Base-by-base conservation (phyloP, 2,113 vertebrate species). In the Myrmecobius fasciatus region DNA sequence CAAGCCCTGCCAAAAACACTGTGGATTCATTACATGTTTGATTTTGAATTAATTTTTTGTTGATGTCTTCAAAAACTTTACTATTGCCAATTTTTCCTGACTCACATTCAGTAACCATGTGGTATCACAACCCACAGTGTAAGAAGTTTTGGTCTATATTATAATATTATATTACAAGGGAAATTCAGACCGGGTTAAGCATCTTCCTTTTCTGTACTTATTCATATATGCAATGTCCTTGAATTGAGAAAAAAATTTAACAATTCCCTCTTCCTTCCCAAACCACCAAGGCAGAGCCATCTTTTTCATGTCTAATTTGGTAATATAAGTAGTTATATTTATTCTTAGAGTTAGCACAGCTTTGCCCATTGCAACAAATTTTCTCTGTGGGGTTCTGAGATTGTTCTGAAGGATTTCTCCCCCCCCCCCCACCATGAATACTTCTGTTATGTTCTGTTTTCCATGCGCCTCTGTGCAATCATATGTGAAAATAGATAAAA, bases 401-500 rank as follows among this genome's bases (percentile, higher is more conserved):
- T 43, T 93, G 75, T 93, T 94, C 25, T 60, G 3, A 53, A 49
- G 24, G 4, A 12, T 3, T 43, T 91, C 0, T 90, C n/a, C 43
- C 47, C 60, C 60, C 22, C 89, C 0, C 90, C n/a, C 43, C 47
- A 31, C 60, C 22, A 17, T 7, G n/a, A 83, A 83, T 4, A 83
- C 89, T 89, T 90, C 89, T 89, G 25, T 24, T 6, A 53, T 5
- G 20, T 52, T 26, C 3, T 95, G 91, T 90, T 20, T 56, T 9
- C 46, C 47, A 49, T 26, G 2, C 20, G 26, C 90, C 20, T 24
- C 22, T 89, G 10, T 46, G 46, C 53, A 89, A 53, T 91, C 49
- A 25, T 91, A 54, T 67, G n/a, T 46, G 89, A 7, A 89, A 43
- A 22, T 31, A 96, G 91, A 95, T 26, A 94, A 53, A 53, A 89